phyloP scores from a whole-genome alignment of 1,140 invertebrate species.

The Dendroctonus ponderosae region DNA sequence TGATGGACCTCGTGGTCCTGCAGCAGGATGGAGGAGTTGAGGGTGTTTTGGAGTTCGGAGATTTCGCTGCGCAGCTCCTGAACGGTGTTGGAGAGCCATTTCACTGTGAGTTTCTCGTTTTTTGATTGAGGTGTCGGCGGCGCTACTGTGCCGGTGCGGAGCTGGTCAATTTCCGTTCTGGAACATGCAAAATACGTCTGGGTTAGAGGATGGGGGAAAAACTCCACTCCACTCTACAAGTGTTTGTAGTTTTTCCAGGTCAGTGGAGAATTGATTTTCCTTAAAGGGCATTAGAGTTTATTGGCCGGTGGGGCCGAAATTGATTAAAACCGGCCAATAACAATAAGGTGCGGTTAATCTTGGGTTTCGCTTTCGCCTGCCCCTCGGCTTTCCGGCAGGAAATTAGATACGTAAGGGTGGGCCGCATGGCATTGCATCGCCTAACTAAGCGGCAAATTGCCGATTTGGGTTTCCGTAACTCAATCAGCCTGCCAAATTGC shows the following conservation, averaged over 20 bases:
- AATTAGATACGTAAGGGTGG: slow-evolving; percentile 18
- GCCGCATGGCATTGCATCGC: slow-evolving; percentile 1
- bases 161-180: slow-evolving; percentile 45
- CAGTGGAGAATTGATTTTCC: no score
- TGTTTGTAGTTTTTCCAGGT: no score
- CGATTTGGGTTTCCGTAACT: slow-evolving; percentile 7
- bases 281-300: no score
- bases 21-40: slow-evolving; percentile 47
- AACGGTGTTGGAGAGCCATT: slow-evolving; percentile 51
- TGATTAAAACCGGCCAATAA: no score
- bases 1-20: slow-evolving; percentile 45
- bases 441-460: slow-evolving; percentile 18
- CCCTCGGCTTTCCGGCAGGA: neutral
- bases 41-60: slow-evolving; percentile 48
- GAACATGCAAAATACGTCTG: slow-evolving; percentile 25
- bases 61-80: slow-evolving; percentile 50
- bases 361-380: neutral
- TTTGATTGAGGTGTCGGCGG: slow-evolving; percentile 39
- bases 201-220: neutral
- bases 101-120: slow-evolving; percentile 52
- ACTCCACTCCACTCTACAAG: no score
- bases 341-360: no score
- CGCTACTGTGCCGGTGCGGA: slow-evolving; percentile 33
- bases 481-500: no score
- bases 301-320: no score